Conservation (phyloP, 2,888 invertebrate species). For the Leptopilina drosophilae region DNA sequence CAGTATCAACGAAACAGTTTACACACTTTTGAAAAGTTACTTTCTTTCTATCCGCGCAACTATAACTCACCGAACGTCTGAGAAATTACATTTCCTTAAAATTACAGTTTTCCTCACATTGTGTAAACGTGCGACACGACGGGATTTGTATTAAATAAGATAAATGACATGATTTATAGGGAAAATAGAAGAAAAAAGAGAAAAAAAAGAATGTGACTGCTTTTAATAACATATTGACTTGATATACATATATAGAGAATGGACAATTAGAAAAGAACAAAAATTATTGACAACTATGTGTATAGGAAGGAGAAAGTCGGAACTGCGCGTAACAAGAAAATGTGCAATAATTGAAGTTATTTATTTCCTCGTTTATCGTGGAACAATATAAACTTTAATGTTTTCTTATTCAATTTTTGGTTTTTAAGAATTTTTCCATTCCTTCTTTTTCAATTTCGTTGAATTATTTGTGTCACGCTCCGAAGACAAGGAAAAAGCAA, state of each 20-base stretch:
- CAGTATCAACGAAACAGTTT: slow-evolving; percentile 20
- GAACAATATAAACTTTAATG: not conserved
- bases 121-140: not conserved
- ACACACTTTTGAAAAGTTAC: not conserved
- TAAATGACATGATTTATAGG: not conserved
- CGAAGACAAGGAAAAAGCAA: too few species aligned
- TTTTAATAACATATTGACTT: too few species aligned
- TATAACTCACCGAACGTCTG: not conserved
- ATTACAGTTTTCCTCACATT: slow-evolving; percentile 12
- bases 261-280: too few species aligned
- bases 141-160: not conserved
- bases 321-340: not conserved
- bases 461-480: too few species aligned
- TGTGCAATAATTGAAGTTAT: slow-evolving; percentile 19
- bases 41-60: not conserved
- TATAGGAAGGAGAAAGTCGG: slow-evolving; percentile 15
- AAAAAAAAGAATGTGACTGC: too few species aligned
- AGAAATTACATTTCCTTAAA: not conserved
- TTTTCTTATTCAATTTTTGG: not conserved
- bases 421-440: not conserved
- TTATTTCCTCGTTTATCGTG: slow-evolving; percentile 9
- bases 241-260: too few species aligned
- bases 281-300: too few species aligned
- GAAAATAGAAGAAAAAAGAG: not conserved
- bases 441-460: too few species aligned